Conservation (phyloP, 2,113 vertebrate species). For the Mus pahari region DNA sequence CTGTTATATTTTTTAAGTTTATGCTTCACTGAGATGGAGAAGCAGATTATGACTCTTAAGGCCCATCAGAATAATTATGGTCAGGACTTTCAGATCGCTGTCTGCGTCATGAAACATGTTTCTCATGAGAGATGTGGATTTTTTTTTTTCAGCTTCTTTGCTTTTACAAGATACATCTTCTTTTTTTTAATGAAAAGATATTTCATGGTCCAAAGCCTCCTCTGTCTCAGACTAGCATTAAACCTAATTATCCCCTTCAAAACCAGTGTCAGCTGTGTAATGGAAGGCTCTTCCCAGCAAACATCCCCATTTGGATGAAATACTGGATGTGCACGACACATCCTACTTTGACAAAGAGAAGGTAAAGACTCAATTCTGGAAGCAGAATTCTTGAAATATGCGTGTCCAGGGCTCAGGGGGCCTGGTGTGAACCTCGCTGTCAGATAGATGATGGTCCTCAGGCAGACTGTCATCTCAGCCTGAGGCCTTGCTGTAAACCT, state of each 20-base stretch:
- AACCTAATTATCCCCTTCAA: slow-evolving; percentile 48
- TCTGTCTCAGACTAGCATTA: slow-evolving; percentile 33
- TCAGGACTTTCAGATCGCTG: slow-evolving; percentile 31
- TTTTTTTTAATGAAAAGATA: slow-evolving; percentile 65
- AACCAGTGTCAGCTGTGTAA: background rate
- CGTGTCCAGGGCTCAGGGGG: slow-evolving; percentile 37
- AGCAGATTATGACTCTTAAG: background rate
- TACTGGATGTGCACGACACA: background rate
- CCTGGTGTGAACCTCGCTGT: slow-evolving; percentile 48
- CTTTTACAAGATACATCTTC: slow-evolving; percentile 51
- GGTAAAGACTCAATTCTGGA: background rate
- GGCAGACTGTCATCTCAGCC: background rate
- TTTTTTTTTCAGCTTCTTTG: slow-evolving; percentile 40
- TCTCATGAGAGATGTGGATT: slow-evolving; percentile 32
- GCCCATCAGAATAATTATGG: slow-evolving; percentile 3
- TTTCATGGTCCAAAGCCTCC: slow-evolving; percentile 39
- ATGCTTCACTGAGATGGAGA: slow-evolving; percentile 21
- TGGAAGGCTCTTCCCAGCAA: background rate
- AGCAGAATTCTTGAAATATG: slow-evolving; percentile 50
- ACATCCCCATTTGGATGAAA: slow-evolving; percentile 48
- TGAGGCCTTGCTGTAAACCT: background rate
- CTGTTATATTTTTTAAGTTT: slow-evolving; percentile 19
- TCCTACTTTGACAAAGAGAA: slow-evolving; percentile 24
- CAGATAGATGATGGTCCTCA: background rate
- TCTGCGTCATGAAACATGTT: background rate